Evolutionary conservation across 2,113 vertebrate genomes (phyloP), one percentile per base, ranked within the genome.

Genomic region (Lamprologus callipterus): DNA sequence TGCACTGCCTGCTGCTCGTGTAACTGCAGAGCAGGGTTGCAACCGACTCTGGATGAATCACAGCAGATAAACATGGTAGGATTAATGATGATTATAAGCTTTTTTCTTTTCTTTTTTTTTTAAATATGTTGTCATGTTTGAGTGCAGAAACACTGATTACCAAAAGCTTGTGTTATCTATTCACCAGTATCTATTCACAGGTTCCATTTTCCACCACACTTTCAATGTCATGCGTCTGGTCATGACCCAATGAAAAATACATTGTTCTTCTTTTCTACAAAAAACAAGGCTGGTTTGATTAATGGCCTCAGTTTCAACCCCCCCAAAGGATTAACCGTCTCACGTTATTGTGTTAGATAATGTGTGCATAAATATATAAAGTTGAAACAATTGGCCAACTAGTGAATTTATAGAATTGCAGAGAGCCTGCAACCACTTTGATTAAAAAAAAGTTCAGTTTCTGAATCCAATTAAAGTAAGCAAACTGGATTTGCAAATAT

Each of bases 71-170:
- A 81, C 33, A 81, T 28, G 58, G 23, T 58, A 19, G 31, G 40
- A 87, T 85, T 79, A 75, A 78, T 83, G 31, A 78, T 83, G 37
- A 80, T 86, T 60, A 80, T 80, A 26, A 83, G 80, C 17, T 28
- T 9, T 3, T 28, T 23, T 13, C 3, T 8, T 23, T 6, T 1
- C 1, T 9, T 1, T 8, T 40, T 54, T 13, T 23, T n/a, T 3
- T 1, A 9, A 73, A 45, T 28, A 47, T 26, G 16, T 7, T 14
- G 9, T 73, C 68, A 73, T 2, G 4, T 75, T 75, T 49, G 23
- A 75, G 17, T 49, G 6, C 42, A 19, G 68, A 23, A 49, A 75
- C 16, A 3, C 9, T 75, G 23, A 75, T 47, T 28, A 47, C 70
- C 16, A 28, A 49, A 75, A 19, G 42, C 70, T 5, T 75, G 9